Base-by-base conservation (phyloP, 2,113 vertebrate genomes). In the Chaetops frenatus region DNA sequence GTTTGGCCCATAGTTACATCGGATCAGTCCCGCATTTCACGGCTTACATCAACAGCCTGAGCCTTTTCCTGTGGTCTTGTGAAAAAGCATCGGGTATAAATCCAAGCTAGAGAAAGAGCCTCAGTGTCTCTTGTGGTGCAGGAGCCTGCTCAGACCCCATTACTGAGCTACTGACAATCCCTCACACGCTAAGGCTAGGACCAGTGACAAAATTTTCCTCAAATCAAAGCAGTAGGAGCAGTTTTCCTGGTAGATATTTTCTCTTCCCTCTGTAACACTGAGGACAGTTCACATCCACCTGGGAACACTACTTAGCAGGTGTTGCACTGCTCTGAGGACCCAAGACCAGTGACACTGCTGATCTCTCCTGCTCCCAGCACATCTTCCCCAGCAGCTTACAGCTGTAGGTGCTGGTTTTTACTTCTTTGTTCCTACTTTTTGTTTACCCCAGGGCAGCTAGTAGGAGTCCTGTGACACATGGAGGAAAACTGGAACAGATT, bases 1-100 rank as follows among this genome's bases (percentile, higher is more conserved):
- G 0, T 48, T 53, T 88, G 74, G 48, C 19, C 35, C 36, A 42
- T 0, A 42, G 47, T 20, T 73, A 60, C 4, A 47, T 11, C 0
- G 0, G n/a, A 31, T 45, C 50, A 36, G 18, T 57, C 23, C 40
- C n/a, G 15, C 3, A 1, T 67, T 74, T 79, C 27, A 11, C 11
- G 19, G 53, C 54, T 57, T 24, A 15, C 3, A 69, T 13, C 3
- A 8, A 29, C 0, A 8, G 35, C 10, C 54, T 27, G 7, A 80
- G 16, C 12, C 44, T 69, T 69, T 57, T 77, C 20, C 67, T 31
- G 8, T 12, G 4, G 4, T 61, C 20, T 16, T 29, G 47, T 31
- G 35, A 73, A 62, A 42, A 77, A 54, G 50, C 21, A 58, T 16
- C 67, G 38, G 42, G 33, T 36, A 54, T 1, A 9, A 18, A 62